Evolutionary conservation across 2,113 vertebrate genomes (phyloP).

Genomic region (Poeciliopsis occidentalis): DNA sequence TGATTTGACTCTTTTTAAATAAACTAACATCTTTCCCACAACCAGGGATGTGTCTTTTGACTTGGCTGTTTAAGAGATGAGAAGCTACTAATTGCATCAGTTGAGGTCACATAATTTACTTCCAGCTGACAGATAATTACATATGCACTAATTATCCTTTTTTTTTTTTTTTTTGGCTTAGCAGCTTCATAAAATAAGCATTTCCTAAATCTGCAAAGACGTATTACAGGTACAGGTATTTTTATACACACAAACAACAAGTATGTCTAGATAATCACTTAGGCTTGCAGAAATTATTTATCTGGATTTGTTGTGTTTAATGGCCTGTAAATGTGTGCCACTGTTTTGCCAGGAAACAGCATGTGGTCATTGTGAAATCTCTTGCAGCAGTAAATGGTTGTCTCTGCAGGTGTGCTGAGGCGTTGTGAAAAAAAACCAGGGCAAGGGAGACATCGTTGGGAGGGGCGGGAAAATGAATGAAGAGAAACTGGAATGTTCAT

Average conservation of each 20-base stretch:
- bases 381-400: slow-evolving; percentile 21
- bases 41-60: no score
- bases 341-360: not conserved
- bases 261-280: not conserved
- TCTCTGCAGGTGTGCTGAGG: slow-evolving; percentile 38
- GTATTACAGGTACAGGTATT: not conserved
- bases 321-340: not conserved
- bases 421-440: slow-evolving; percentile 61
- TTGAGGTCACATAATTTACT: no score
- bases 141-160: no score
- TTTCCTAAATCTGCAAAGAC: no score
- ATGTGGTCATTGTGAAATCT: slow-evolving; percentile 21
- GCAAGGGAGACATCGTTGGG: slow-evolving; percentile 41
- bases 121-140: no score
- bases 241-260: not conserved
- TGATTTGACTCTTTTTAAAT: no score
- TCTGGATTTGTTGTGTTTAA: not conserved
- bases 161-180: no score
- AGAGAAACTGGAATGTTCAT: slow-evolving; percentile 35
- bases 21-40: no score
- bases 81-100: no score
- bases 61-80: no score
- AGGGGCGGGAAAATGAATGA: slow-evolving; percentile 46
- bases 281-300: not conserved
- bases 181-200: no score